Evolutionary conservation across 1,140 invertebrate species (phyloP).

Genomic region (Brachionus manjavacas): DNA sequence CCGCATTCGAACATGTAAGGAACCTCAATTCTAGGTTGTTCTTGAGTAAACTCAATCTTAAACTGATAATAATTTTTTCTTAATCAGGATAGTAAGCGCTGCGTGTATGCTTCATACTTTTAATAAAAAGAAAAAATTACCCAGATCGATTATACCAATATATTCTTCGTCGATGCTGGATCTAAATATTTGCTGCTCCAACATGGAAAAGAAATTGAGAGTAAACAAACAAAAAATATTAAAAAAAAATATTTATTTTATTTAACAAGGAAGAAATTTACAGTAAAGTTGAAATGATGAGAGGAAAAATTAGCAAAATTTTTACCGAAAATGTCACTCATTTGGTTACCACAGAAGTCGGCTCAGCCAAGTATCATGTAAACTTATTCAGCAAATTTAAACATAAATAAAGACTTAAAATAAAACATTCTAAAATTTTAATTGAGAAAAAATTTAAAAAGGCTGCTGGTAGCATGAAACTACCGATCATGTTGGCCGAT

Average conservation of each 20-base stretch:
- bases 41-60: background rate
- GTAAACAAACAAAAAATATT: conserved; percentile 1
- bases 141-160: conserved; percentile 8
- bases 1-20: conserved; percentile 29
- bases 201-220: conserved; percentile 37
- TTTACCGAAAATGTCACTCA: conserved; percentile 73
- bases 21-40: conserved; percentile 32
- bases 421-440: background rate
- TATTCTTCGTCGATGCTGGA: conserved; percentile 38
- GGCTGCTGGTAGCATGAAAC: conserved; percentile 67
- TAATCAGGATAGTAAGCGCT: conserved; percentile 17
- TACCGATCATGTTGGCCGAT: conserved; percentile 69
- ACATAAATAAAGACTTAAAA: background rate
- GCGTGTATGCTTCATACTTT: conserved; percentile 20
- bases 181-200: conserved; percentile 31
- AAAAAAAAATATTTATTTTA: background rate
- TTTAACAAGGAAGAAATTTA: conserved; percentile 63
- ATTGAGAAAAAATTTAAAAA: conserved; percentile 47
- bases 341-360: conserved; percentile 67
- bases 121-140: conserved; percentile 37
- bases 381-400: conserved; percentile 10
- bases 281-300: conserved; percentile 73
- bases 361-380: conserved; percentile 58
- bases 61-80: background rate
- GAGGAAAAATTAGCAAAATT: conserved; percentile 68